Percentiles rank a stretch among this genome's conserved stretches.
Evolutionary conservation across 1,140 invertebrate species (phyloP).

Genomic region (Melitaea cinxia): DNA sequence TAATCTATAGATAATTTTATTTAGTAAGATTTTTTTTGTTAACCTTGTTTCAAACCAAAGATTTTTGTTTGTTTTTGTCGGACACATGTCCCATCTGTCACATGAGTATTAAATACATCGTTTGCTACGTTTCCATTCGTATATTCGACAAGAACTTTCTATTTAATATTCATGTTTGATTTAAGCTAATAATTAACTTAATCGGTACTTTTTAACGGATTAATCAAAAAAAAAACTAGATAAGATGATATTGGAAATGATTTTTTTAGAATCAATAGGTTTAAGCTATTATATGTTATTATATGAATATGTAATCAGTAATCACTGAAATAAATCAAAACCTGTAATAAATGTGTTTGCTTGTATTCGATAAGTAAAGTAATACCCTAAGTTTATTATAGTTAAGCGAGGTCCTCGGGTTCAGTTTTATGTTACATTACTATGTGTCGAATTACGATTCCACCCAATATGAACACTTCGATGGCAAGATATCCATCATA

Average conservation of each 20-base stretch:
- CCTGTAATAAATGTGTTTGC: constrained; percentile 49
- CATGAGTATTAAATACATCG: constrained; percentile 21
- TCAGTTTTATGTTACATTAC: too few relatives aligned
- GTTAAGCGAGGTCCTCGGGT: too few relatives aligned
- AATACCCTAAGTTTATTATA: too few relatives aligned
- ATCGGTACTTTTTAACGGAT: constrained; percentile 75
- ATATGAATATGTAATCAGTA: constrained; percentile 79
- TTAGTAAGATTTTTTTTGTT: constrained; percentile 39
- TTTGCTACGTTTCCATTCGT: constrained; percentile 7
- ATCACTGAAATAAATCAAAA: constrained; percentile 79
- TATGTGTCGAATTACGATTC: too few relatives aligned
- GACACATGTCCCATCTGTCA: constrained; percentile 18
- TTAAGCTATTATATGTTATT: constrained; percentile 79
- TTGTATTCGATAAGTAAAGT: neutral
- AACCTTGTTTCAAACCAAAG: constrained; percentile 54
- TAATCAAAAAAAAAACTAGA: constrained; percentile 75
- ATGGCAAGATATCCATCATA: too few relatives aligned
- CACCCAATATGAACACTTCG: too few relatives aligned
- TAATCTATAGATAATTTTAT: constrained; percentile 48
- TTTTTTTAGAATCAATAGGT: constrained; percentile 80
- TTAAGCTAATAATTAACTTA: constrained; percentile 62
- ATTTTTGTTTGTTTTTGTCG: constrained; percentile 36
- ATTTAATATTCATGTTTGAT: constrained; percentile 44
- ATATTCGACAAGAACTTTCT: constrained; percentile 1
- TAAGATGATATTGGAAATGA: constrained; percentile 81